phyloP scores from a whole-genome alignment of 2,797 vertebrate genomes.

The Semaprochilodus insignis region DNA sequence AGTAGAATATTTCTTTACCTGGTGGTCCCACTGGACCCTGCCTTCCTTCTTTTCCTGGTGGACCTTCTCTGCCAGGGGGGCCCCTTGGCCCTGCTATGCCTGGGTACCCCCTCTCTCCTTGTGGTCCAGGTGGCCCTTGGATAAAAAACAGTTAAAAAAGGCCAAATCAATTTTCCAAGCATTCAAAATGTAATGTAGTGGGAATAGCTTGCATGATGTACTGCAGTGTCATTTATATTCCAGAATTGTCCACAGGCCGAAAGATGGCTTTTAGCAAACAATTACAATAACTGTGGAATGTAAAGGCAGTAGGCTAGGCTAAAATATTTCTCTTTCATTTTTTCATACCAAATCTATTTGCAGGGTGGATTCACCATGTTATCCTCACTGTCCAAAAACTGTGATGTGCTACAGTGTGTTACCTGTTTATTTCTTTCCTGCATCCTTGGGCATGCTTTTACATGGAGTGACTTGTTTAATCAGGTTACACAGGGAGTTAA shows the following conservation, averaged over 20 bases:
- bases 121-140: conserved; percentile 79
- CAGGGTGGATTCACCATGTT: too few relatives aligned
- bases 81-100: conserved; percentile 75
- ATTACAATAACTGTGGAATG: too few relatives aligned
- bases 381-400: too few relatives aligned
- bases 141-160: neutral
- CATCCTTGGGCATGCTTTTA: too few relatives aligned
- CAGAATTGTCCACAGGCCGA: neutral
- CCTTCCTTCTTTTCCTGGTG: conserved; percentile 75
- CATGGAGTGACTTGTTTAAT: too few relatives aligned
- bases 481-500: too few relatives aligned
- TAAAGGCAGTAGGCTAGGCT: too few relatives aligned
- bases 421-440: too few relatives aligned
- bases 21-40: conserved; percentile 79
- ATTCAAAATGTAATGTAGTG: neutral
- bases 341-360: too few relatives aligned
- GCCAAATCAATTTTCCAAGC: neutral
- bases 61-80: conserved; percentile 77
- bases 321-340: too few relatives aligned
- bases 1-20: conserved; percentile 69
- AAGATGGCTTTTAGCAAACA: too few relatives aligned
- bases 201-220: neutral
- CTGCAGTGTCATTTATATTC: neutral
- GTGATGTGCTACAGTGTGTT: too few relatives aligned
- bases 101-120: conserved; percentile 74